Evolutionary conservation across 2,113 vertebrate species (phyloP), one percentile per base, ranked within the genome.

Genomic region (Sapayoa aenigma): DNA sequence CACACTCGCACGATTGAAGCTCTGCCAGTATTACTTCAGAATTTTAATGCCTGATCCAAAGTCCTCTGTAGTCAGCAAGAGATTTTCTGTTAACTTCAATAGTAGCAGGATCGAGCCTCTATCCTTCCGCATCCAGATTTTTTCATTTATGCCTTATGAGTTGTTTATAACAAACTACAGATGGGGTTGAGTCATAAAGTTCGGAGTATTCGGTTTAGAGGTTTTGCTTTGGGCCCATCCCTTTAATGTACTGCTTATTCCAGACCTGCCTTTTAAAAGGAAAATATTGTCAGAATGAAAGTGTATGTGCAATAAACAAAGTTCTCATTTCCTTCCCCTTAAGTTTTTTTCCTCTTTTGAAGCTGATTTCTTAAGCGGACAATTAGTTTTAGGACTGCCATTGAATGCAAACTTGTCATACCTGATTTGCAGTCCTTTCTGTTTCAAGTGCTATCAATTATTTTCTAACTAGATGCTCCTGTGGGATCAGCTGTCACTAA

Each of bases 151-250:
- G 89, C 76, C 95, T 93, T 84, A 96, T 94, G 92, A 96, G 93
- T 95, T 97, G 95, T 94, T 95, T 91, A 90, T 97, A 97, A 97
- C 96, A 96, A 96, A 93, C 82, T 94, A 42, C 96, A 97, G 96
- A 97, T 97, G 96, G 94, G 89, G 80, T 95, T 92, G 88, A 96
- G 92, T 93, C 96, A 92, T 96, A 93, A 97, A 96, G 90, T 96
- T 96, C 4, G 58, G 88, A 85, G 87, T 78, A 76, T 91, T 97
- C 33, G 6, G 63, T 91, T 92, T 89, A 90, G 91, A 92, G 94
- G 75, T 85, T 92, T 94, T 95, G 80, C 92, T 96, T 84, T 94
- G 95, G 95, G 93, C 66, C 90, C 93, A 95, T 96, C 94, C 67
- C 89, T 93, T 95, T 93, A 96, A 97, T 95, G 89, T 93, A n/a